These are phyloP conservation scores for Hippocampus guttulatus DNA, from an alignment of 2,113 vertebrate species.

Conservation along the genomic window DNA sequence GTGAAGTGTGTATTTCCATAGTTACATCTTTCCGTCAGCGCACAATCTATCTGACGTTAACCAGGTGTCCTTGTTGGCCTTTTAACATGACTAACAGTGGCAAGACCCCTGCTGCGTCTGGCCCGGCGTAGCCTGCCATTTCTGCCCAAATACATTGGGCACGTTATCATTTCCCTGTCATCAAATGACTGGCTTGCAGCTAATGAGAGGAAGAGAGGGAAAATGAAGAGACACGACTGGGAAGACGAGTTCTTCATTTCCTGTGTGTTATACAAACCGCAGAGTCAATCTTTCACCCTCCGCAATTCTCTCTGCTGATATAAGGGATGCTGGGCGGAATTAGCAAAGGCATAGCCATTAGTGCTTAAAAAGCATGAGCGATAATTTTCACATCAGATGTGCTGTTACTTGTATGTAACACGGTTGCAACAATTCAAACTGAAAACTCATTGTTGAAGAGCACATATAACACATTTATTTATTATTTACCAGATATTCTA, in stretches of 20 bases:
- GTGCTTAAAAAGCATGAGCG: conserved; percentile 8
- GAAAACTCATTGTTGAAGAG: neutral
- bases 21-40: neutral
- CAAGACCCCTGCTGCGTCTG: conserved; percentile 83
- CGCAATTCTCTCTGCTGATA: conserved; percentile 85
- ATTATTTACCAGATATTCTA: conserved; percentile 15
- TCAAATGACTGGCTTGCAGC: conserved; percentile 90
- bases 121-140: conserved; percentile 86
- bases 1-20: neutral
- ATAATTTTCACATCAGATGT: neutral
- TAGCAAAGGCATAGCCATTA: conserved; percentile 84
- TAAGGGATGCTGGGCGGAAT: conserved; percentile 89
- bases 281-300: conserved; percentile 83
- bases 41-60: conserved; percentile 46
- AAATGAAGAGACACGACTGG: conserved; percentile 84
- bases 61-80: conserved; percentile 68
- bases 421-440: neutral
- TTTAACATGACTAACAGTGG: conserved; percentile 88
- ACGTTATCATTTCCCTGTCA: conserved; percentile 98
- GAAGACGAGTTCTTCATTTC: conserved; percentile 76
- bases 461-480: neutral
- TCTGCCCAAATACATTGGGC: conserved; percentile 88
- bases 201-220: conserved; percentile 89
- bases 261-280: conserved; percentile 83
- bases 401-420: neutral